Evolutionary conservation across 2,888 invertebrate genomes (phyloP).

Genomic region (Drosophila hamatofila): DNA sequence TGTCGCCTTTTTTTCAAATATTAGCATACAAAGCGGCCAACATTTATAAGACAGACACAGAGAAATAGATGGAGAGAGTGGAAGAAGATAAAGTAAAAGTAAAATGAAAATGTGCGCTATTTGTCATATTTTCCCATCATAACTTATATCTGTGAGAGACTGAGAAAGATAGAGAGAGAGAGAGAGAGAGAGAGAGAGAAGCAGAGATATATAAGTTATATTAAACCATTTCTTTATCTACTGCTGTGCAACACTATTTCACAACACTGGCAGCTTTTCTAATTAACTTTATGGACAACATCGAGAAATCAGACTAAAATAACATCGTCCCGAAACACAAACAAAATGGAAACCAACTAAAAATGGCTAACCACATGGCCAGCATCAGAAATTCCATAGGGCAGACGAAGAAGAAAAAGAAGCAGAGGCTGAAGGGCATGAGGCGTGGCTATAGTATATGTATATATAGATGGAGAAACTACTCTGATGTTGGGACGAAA

Average conservation of each 20-base stretch:
- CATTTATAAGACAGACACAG: slow-evolving; percentile 42
- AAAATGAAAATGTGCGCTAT: slow-evolving; percentile 60
- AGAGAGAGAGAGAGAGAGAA: not conserved
- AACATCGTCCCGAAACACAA: slow-evolving; percentile 40
- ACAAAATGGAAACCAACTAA: slow-evolving; percentile 54
- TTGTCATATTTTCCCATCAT: slow-evolving; percentile 83
- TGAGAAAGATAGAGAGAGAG: not conserved
- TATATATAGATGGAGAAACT: slow-evolving; percentile 28
- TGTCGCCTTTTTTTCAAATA: slow-evolving; percentile 50
- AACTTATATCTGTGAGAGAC: slow-evolving; percentile 63
- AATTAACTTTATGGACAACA: slow-evolving; percentile 61
- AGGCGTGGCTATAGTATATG: not conserved
- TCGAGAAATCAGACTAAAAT: slow-evolving; percentile 51
- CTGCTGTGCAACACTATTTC: slow-evolving; percentile 29
- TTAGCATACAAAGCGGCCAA: slow-evolving; percentile 81
- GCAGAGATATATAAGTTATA: not conserved
- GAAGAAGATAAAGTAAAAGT: slow-evolving; percentile 6
- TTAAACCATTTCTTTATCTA: not conserved
- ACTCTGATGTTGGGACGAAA: slow-evolving; percentile 40
- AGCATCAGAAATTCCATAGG: not conserved
- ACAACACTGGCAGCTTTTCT: slow-evolving; percentile 43
- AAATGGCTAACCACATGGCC: slow-evolving; percentile 66
- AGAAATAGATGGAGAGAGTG: not conserved
- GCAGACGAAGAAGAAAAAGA: not conserved
- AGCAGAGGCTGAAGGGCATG: not conserved